Percentiles rank a stretch among this genome's conserved stretches.
Evolutionary conservation across 1,140 invertebrate species (phyloP).

Genomic region (Drosophila bocki): DNA sequence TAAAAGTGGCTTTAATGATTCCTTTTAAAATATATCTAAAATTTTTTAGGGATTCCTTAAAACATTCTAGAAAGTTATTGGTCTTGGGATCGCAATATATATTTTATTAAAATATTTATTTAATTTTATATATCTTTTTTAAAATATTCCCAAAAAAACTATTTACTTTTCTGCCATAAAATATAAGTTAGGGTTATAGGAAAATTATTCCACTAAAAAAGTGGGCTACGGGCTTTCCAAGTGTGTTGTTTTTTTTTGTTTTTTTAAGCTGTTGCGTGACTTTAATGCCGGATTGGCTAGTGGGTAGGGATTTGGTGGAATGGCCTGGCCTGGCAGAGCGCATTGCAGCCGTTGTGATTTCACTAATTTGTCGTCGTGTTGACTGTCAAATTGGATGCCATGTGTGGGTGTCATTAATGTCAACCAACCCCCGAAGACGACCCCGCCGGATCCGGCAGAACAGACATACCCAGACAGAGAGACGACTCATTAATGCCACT

Average conservation of each 20-base stretch:
- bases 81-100: too few relatives aligned
- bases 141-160: background rate
- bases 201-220: background rate
- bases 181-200: background rate
- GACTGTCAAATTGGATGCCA: constrained; percentile 80
- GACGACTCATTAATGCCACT: constrained; percentile 82
- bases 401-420: constrained; percentile 83
- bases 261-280: constrained; percentile 32
- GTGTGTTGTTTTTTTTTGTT: background rate
- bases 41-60: too few relatives aligned
- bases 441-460: background rate
- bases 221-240: constrained; percentile 5
- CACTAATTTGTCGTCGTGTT: constrained; percentile 79
- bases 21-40: too few relatives aligned
- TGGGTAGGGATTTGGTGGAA: constrained; percentile 1
- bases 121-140: too few relatives aligned
- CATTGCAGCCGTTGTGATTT: constrained; percentile 61
- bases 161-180: background rate
- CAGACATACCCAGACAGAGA: constrained; percentile 68
- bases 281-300: constrained; percentile 28
- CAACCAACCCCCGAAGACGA: constrained; percentile 54
- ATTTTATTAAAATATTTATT: too few relatives aligned
- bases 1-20: too few relatives aligned
- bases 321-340: constrained; percentile 4
- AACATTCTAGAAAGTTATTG: too few relatives aligned